phyloP scores from a whole-genome alignment of 2,113 vertebrate species.

The Sylvilagus bachmani region DNA sequence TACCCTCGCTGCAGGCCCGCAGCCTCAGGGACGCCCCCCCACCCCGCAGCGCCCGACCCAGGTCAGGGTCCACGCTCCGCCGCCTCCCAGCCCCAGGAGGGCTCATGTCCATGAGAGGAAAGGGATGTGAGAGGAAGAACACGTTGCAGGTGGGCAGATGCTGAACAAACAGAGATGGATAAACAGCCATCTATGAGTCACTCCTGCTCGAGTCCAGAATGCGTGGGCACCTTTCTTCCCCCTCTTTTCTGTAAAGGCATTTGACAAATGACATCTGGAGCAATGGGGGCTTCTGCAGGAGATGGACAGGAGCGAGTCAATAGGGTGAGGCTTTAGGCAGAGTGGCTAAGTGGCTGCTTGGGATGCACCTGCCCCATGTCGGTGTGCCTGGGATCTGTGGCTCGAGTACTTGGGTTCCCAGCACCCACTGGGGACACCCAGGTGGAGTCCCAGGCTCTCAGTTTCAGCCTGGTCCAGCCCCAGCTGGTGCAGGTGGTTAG shows the following conservation, averaged over 20 bases:
- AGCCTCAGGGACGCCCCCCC: neutral
- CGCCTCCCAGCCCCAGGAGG: neutral
- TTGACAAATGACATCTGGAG: neutral
- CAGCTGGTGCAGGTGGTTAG: no score
- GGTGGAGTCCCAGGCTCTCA: no score
- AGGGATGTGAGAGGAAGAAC: neutral
- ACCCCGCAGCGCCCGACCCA: neutral
- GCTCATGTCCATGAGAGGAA: conserved; percentile 40
- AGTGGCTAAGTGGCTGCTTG: no score
- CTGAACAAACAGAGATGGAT: neutral
- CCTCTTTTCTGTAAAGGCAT: neutral
- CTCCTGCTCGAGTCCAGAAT: neutral
- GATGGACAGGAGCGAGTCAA: no score
- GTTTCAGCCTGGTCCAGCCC: no score
- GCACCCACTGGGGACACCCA: no score
- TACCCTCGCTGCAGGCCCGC: conserved; percentile 15
- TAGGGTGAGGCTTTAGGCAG: no score
- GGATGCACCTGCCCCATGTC: no score
- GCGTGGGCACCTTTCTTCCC: neutral
- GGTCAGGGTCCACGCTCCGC: conserved; percentile 32
- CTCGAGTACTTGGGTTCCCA: no score
- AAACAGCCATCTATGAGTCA: fast-evolving
- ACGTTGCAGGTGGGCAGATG: neutral
- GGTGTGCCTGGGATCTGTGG: no score
- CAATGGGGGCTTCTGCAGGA: neutral